These are phyloP conservation scores for Tetraneura akinire DNA, from an alignment of 1,140 invertebrate genomes.

Conservation along the genomic window DNA sequence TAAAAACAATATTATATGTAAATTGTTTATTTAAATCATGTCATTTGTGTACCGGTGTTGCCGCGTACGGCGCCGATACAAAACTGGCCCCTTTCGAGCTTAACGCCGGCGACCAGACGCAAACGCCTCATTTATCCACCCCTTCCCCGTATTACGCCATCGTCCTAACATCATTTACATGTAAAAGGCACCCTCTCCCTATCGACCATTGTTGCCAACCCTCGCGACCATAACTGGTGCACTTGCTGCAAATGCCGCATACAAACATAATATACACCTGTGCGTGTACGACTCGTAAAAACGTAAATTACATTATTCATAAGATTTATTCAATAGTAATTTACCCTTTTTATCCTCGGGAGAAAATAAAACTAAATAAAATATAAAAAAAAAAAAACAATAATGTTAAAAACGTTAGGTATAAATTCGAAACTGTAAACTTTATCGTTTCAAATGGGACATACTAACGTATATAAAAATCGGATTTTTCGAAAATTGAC, in stretches of 20 bases:
- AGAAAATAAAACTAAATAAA: too few relatives aligned
- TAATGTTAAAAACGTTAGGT: too few relatives aligned
- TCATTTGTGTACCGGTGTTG: slow-evolving; percentile 41
- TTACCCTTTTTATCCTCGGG: too few relatives aligned
- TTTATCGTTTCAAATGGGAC: too few relatives aligned
- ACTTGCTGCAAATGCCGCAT: background rate
- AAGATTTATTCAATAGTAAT: too few relatives aligned
- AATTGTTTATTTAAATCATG: slow-evolving; percentile 8
- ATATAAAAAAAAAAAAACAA: too few relatives aligned
- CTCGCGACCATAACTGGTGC: slow-evolving; percentile 1
- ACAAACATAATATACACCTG: background rate
- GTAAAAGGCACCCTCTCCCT: slow-evolving; percentile 8
- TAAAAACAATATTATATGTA: background rate
- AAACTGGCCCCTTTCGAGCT: slow-evolving; percentile 48
- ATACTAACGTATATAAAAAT: too few relatives aligned
- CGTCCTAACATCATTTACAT: slow-evolving; percentile 31
- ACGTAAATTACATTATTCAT: too few relatives aligned
- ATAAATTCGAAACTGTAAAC: too few relatives aligned
- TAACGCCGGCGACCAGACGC: slow-evolving; percentile 31
- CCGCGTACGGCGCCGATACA: slow-evolving; percentile 40
- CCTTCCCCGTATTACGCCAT: slow-evolving; percentile 11
- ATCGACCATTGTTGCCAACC: slow-evolving; percentile 38
- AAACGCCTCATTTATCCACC: background rate
- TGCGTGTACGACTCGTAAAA: too few relatives aligned
- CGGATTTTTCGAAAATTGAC: too few relatives aligned